Conservation (phyloP, 2,888 invertebrate species). For the Cyrtodaria siliqua region DNA sequence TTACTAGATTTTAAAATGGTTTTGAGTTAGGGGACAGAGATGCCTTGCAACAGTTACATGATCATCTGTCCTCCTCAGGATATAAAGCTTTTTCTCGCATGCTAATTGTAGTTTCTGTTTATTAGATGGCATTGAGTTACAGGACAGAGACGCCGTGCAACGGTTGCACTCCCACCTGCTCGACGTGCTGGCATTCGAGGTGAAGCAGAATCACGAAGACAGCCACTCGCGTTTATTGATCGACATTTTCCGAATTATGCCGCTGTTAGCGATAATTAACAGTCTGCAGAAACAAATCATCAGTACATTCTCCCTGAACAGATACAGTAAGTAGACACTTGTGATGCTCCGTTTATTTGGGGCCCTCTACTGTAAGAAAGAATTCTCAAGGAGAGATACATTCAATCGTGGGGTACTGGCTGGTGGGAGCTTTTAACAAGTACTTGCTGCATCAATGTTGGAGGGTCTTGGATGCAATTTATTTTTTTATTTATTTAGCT, state of each 20-base stretch:
- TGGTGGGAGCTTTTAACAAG: too few species aligned
- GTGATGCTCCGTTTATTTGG: neutral
- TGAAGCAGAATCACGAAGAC: constrained; percentile 64
- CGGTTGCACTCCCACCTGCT: constrained; percentile 72
- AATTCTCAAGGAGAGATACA: too few species aligned
- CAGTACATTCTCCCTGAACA: constrained; percentile 51
- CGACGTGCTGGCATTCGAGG: constrained; percentile 69
- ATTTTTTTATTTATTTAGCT: too few species aligned
- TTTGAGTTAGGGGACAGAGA: too few species aligned
- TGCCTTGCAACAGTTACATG: too few species aligned
- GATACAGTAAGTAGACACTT: neutral
- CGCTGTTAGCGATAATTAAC: constrained; percentile 68
- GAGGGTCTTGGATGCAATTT: too few species aligned
- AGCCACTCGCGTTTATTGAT: constrained; percentile 69
- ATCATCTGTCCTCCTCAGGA: too few species aligned
- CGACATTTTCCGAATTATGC: constrained; percentile 73
- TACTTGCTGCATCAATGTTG: too few species aligned
- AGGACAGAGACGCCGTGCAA: constrained; percentile 49
- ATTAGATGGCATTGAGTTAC: constrained; percentile 67
- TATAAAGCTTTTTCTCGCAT: too few species aligned
- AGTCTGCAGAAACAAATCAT: constrained; percentile 68
- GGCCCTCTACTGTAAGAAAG: neutral
- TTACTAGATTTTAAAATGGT: too few species aligned
- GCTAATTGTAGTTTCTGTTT: too few species aligned
- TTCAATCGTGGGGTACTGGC: too few species aligned